Conservation (phyloP, 2,888 invertebrate species). For the Dynastes tityus region DNA sequence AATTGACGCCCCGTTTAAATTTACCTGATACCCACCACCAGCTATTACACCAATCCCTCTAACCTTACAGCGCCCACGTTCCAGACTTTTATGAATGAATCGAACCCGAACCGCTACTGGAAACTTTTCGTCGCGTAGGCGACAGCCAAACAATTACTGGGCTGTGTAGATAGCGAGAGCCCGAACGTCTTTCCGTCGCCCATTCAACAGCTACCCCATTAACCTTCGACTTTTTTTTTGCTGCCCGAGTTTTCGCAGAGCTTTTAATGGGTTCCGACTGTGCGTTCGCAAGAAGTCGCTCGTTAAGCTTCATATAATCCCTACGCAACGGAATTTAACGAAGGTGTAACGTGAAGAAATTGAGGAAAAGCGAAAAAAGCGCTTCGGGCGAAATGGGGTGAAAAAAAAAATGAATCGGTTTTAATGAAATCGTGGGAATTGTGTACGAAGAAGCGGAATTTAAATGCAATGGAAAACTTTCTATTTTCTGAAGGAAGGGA, state of each 20-base stretch:
- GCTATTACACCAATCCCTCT: not conserved
- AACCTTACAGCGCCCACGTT: not conserved
- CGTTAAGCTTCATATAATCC: not conserved
- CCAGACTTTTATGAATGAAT: not conserved
- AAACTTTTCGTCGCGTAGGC: not conserved
- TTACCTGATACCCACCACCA: not conserved
- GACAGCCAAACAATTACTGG: slow-evolving; percentile 1
- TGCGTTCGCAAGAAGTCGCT: not conserved
- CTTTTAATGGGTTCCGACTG: not conserved
- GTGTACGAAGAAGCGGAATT: not conserved
- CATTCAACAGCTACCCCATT: not conserved
- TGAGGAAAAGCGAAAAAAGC: not conserved
- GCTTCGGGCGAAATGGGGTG: not conserved
- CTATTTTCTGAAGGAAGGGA: not conserved
- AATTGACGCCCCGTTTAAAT: not conserved
- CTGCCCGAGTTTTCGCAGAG: not conserved
- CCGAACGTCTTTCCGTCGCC: not conserved
- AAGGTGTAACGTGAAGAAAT: not conserved
- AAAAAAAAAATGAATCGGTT: not conserved
- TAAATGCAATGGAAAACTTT: not conserved
- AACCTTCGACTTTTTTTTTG: not conserved
- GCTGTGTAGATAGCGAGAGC: not conserved
- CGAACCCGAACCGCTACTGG: not conserved
- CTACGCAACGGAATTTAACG: slow-evolving; percentile 3
- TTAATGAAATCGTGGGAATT: not conserved